These are phyloP conservation scores for Leucophenga varia DNA, from an alignment of 1,140 invertebrate species.

Conservation along the genomic window DNA sequence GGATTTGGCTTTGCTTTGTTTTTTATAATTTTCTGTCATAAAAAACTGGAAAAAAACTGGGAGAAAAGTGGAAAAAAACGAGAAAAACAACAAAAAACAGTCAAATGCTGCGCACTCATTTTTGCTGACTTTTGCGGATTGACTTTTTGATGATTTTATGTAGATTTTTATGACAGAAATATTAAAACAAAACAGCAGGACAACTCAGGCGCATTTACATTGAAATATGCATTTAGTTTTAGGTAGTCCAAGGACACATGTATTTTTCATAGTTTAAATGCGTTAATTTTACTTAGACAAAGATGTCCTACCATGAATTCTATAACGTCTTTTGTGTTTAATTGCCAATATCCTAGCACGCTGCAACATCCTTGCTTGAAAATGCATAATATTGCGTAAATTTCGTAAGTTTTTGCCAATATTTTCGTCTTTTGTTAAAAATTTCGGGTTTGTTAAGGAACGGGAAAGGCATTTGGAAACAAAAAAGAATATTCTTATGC, in stretches of 20 bases:
- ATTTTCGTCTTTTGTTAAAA: constrained; percentile 17
- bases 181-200: constrained; percentile 5
- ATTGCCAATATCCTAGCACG: neutral
- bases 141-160: constrained; percentile 53
- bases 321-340: constrained; percentile 14
- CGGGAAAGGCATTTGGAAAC: constrained; percentile 29
- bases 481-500: too few species aligned
- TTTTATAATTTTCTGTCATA: too few species aligned
- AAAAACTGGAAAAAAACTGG: too few species aligned
- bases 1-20: too few species aligned
- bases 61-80: too few species aligned
- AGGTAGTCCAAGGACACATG: constrained; percentile 43
- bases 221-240: constrained; percentile 19
- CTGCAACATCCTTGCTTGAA: constrained; percentile 22
- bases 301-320: constrained; percentile 40
- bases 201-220: constrained; percentile 23
- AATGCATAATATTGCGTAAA: constrained; percentile 50
- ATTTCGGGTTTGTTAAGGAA: constrained; percentile 22
- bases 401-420: constrained; percentile 19
- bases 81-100: too few species aligned
- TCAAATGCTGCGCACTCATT: too few species aligned
- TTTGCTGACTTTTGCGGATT: constrained; percentile 51
- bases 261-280: too few species aligned
- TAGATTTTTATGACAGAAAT: constrained; percentile 44
- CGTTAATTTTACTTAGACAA: constrained; percentile 32